Percentiles rank a stretch among this genome's conserved stretches.
These are phyloP conservation scores for Cryptosula pallasiana DNA, from an alignment of 2,888 invertebrate species.

Conservation along the genomic window DNA sequence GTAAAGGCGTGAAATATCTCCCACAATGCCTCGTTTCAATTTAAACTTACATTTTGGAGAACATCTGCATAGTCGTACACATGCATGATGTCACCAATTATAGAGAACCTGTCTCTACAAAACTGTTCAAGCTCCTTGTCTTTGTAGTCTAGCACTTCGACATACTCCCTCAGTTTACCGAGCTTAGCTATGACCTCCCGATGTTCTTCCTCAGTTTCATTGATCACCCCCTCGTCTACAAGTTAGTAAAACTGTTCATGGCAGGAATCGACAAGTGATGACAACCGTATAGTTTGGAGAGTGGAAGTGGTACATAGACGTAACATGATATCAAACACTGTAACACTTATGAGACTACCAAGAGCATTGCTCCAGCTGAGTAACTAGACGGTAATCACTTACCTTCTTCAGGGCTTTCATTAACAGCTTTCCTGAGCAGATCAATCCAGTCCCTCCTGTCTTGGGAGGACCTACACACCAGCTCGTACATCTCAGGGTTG, in stretches of 20 bases:
- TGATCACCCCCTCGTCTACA: conserved; percentile 22
- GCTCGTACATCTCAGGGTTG: conserved; percentile 93
- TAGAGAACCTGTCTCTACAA: conserved; percentile 11
- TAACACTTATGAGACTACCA: too few relatives aligned
- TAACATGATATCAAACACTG: too few relatives aligned
- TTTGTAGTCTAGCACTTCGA: conserved; percentile 10
- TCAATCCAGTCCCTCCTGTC: conserved; percentile 87
- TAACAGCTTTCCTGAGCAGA: conserved; percentile 75
- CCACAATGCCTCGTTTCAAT: too few relatives aligned
- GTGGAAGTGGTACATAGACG: too few relatives aligned
- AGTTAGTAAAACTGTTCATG: too few relatives aligned
- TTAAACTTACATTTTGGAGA: conserved; percentile 19
- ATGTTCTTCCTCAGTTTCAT: conserved; percentile 24
- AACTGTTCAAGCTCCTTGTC: conserved; percentile 23
- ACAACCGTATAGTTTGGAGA: too few relatives aligned
- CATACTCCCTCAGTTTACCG: conserved; percentile 14
- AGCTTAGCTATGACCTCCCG: conserved; percentile 21
- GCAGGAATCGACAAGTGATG: too few relatives aligned
- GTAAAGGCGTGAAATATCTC: not conserved
- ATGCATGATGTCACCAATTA: conserved; percentile 18
- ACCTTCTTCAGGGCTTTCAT: conserved; percentile 69
- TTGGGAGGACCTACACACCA: conserved; percentile 78
- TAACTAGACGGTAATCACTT: too few relatives aligned
- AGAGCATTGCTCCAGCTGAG: too few relatives aligned
- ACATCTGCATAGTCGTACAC: conserved; percentile 16